Base-by-base conservation (phyloP, 2,888 invertebrate species). In the Crocallis elinguaria region DNA sequence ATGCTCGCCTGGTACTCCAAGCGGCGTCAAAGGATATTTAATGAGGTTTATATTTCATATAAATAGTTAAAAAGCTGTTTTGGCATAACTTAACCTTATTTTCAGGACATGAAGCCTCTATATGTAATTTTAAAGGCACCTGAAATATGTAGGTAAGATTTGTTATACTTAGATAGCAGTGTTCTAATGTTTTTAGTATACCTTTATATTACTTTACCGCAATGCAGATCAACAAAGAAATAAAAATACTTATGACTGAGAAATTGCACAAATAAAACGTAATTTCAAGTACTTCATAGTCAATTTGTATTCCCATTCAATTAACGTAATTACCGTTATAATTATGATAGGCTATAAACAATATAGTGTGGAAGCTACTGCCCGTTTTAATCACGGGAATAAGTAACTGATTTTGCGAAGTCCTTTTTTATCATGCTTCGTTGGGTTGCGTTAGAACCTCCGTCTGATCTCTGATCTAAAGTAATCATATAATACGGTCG, bases 1-100 rank as follows among this genome's bases (percentile, higher is more conserved):
- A 74, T 73, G 68, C 46, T 49, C 38, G 51, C 64, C 69, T 71
- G 60, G 71, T 68, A 69, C 60, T 67, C 59, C 38, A 65, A 51
- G 50, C 60, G 52, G 57, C 64, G 58, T 60, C 57, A 56, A 53
- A 36, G 51, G 43, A 61, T 66, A 59, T 65, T 64, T 61, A 66
- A 66, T 58, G 41, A 58, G 48, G 57, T 43, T 57, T 58, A 45
- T 50, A 51, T 57, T 48, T 32, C 8, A 33, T 29, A 19, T 23
- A 51, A 39, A 23, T 16, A 39, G 12, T 39, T 25, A 8, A 54
- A 42, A 39, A 27, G n/a, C 33, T 3, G 9, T 44, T 37, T 21
- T 21, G 17, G 21, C 14, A 32, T 30, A 37, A 39, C 3, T 41
- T 35, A 32, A 43, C 32, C 38, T 8, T 9, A 25, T 50, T 36